Percentiles rank a stretch among this genome's conserved stretches.
Conservation (phyloP, 2,888 invertebrate species). For the Drosophila bunnanda region DNA sequence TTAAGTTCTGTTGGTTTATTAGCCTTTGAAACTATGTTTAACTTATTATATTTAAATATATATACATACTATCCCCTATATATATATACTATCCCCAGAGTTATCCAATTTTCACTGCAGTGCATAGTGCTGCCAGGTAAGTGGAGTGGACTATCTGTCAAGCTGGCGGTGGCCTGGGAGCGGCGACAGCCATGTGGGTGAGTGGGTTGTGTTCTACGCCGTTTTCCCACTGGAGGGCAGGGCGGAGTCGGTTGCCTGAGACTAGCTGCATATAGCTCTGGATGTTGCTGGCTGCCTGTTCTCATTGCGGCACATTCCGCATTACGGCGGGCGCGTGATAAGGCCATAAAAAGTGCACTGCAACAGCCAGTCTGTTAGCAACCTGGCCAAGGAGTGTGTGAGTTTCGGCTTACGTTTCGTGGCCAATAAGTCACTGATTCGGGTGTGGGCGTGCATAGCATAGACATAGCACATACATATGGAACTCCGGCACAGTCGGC, state of each 20-base stretch:
- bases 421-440: conserved; percentile 40
- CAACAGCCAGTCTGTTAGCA: conserved; percentile 9
- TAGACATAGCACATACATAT: not conserved
- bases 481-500: conserved; percentile 24
- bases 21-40: too few relatives aligned
- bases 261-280: conserved; percentile 3
- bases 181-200: conserved; percentile 40
- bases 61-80: too few relatives aligned
- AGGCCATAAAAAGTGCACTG: conserved; percentile 42
- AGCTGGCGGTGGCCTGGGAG: conserved; percentile 38
- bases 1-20: too few relatives aligned
- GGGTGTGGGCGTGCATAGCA: conserved; percentile 20
- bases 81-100: not conserved
- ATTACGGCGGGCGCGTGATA: conserved; percentile 44
- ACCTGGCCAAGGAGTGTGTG: conserved; percentile 14
- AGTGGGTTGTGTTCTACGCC: conserved; percentile 12
- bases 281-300: conserved; percentile 16
- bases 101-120: not conserved
- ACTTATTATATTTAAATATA: not conserved
- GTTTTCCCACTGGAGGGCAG: conserved; percentile 16
- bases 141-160: conserved; percentile 39
- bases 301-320: conserved; percentile 50
- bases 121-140: conserved; percentile 11
- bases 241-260: conserved; percentile 17
- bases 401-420: conserved; percentile 38